A percentile compares a stretch with the other conserved stretches of the same genome.
Evolutionary conservation across 2,113 vertebrate species (phyloP).

Genomic region (Albula glossodonta): DNA sequence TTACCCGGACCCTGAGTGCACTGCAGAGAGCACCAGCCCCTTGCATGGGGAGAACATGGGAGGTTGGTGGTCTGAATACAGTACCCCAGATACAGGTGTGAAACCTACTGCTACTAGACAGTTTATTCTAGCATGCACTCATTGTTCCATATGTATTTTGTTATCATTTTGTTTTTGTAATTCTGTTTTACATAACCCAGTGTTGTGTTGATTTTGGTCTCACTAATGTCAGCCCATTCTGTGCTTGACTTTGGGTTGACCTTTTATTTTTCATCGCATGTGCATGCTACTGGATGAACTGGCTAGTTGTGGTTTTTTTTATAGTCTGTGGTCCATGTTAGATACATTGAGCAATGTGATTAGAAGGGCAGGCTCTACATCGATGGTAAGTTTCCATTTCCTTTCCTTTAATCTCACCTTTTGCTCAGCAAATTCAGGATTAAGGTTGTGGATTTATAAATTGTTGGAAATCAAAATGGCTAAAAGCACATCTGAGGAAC

Average conservation of each 20-base stretch:
- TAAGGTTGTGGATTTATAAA: conserved; percentile 27
- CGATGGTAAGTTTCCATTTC: conserved; percentile 62
- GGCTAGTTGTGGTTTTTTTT: conserved; percentile 69
- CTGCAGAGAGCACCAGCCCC: conserved; percentile 68
- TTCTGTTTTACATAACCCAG: conserved; percentile 50
- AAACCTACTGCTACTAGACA: conserved; percentile 74
- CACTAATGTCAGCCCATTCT: conserved; percentile 50
- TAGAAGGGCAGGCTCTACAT: conserved; percentile 38
- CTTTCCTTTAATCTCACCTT: conserved; percentile 22
- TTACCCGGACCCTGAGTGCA: conserved; percentile 68
- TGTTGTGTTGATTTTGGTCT: conserved; percentile 59
- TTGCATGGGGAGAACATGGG: conserved; percentile 91
- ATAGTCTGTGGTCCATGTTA: conserved; percentile 41
- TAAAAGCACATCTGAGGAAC: neutral
- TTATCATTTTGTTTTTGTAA: conserved; percentile 50
- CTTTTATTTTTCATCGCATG: conserved; percentile 65
- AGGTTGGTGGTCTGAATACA: conserved; percentile 95
- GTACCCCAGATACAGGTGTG: conserved; percentile 87
- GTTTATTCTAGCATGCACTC: conserved; percentile 80
- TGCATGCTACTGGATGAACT: conserved; percentile 86
- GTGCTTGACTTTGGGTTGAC: conserved; percentile 34
- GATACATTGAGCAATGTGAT: conserved; percentile 44
- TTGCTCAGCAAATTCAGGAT: conserved; percentile 9
- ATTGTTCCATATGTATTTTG: conserved; percentile 32
- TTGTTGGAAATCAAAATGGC: neutral